These are phyloP conservation scores for Apeltes quadracus DNA, from an alignment of 2,113 vertebrate species.

Conservation along the genomic window DNA sequence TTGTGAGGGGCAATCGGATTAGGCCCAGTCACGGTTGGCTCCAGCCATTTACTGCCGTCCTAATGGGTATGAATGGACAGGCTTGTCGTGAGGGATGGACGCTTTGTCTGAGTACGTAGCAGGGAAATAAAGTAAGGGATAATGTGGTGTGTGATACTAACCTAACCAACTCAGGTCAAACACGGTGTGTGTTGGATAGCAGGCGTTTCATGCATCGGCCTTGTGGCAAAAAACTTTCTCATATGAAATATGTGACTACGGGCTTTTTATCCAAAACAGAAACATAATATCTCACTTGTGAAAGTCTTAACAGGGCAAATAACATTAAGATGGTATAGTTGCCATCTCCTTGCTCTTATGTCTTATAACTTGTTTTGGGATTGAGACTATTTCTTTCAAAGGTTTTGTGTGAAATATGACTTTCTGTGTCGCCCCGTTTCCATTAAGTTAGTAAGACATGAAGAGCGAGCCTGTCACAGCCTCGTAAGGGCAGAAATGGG, in stretches of 20 bases:
- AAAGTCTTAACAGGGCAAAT: background rate
- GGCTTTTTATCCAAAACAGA: background rate
- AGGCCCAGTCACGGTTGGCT: constrained; percentile 71
- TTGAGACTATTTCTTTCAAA: background rate
- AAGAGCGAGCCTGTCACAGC: background rate
- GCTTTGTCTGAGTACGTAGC: constrained; percentile 55
- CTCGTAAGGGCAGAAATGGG: background rate
- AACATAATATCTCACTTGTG: background rate
- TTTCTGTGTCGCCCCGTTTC: background rate
- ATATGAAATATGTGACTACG: background rate
- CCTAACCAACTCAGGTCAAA: constrained; percentile 56
- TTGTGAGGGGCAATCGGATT: constrained; percentile 80
- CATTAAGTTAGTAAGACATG: background rate
- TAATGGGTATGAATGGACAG: constrained; percentile 72
- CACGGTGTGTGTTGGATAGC: constrained; percentile 34
- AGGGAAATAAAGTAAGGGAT: constrained; percentile 46
- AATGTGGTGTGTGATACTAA: constrained; percentile 53
- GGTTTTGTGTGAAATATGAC: background rate
- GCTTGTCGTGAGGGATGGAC: constrained; percentile 58
- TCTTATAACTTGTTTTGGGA: background rate
- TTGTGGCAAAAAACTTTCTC: background rate
- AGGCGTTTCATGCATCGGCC: constrained; percentile 14
- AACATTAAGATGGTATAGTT: background rate
- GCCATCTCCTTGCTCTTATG: background rate
- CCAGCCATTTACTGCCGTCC: constrained; percentile 60